Conservation (phyloP, 2,888 invertebrate species). For the Pyralis farinalis region DNA sequence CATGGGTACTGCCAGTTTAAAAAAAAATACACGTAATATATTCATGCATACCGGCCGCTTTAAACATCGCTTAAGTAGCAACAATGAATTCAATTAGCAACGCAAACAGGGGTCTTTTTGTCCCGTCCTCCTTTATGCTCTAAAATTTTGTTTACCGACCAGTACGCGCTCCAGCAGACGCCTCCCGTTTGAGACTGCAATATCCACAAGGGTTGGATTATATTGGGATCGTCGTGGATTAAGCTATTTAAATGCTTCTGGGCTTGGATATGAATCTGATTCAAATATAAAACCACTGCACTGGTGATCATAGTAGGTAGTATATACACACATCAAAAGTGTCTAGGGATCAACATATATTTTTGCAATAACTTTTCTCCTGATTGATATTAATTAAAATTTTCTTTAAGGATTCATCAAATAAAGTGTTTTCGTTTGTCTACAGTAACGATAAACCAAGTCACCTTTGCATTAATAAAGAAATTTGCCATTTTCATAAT, state of each 20-base stretch:
- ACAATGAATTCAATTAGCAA: slow-evolving; percentile 76
- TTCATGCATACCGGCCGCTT: slow-evolving; percentile 44
- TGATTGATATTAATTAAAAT: too few relatives aligned
- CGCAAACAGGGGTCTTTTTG: slow-evolving; percentile 63
- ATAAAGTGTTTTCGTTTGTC: too few relatives aligned
- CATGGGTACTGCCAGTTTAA: slow-evolving; percentile 17
- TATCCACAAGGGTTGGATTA: neutral
- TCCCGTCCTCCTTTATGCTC: slow-evolving; percentile 34
- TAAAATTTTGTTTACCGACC: slow-evolving; percentile 53
- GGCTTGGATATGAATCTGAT: too few relatives aligned
- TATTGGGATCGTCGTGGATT: neutral
- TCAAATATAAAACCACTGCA: too few relatives aligned
- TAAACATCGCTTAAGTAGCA: slow-evolving; percentile 63
- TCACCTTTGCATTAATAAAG: too few relatives aligned
- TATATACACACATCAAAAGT: too few relatives aligned
- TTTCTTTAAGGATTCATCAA: too few relatives aligned
- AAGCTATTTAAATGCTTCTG: neutral
- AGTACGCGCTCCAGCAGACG: slow-evolving; percentile 12
- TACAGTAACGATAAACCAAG: too few relatives aligned
- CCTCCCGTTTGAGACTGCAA: slow-evolving; percentile 30
- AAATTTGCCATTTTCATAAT: too few relatives aligned
- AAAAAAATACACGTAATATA: slow-evolving; percentile 43
- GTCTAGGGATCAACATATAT: too few relatives aligned
- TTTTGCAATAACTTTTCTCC: too few relatives aligned
- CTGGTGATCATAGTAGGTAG: too few relatives aligned